Evolutionary conservation across 2,113 vertebrate species (phyloP).

Genomic region (human): DNA sequence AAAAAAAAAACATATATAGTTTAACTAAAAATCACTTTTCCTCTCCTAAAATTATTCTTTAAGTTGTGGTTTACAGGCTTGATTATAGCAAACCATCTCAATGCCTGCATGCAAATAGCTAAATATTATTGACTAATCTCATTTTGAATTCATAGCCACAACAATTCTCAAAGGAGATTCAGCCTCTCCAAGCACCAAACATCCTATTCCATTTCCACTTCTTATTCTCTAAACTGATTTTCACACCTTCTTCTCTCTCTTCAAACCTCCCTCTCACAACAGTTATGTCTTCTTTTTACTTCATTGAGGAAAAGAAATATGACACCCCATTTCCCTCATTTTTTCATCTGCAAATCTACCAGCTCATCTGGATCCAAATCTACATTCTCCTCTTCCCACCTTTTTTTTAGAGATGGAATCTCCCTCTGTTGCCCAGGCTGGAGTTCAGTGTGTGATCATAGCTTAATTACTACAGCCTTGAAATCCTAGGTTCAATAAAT

Average conservation of each 20-base stretch:
- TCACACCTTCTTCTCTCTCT: background rate
- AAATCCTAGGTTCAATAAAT: too few species aligned
- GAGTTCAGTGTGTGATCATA: too few species aligned
- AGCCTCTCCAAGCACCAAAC: background rate
- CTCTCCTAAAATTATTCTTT: background rate
- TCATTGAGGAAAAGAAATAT: background rate
- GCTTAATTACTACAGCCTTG: too few species aligned
- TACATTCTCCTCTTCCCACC: background rate
- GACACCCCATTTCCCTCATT: background rate
- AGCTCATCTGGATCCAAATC: background rate
- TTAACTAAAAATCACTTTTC: background rate
- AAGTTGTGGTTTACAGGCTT: conserved; percentile 1
- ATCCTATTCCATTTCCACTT: background rate
- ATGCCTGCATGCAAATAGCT: background rate
- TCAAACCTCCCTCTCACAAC: background rate
- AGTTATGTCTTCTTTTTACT: background rate
- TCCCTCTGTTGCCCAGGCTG: too few species aligned
- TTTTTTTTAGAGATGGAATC: too few species aligned
- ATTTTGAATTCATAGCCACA: background rate
- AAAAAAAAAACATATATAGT: background rate
- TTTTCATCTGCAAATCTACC: background rate
- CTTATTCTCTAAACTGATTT: background rate
- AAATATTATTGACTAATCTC: background rate
- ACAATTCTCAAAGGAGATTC: background rate
- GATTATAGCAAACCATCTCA: background rate